Evolutionary conservation across 1,140 invertebrate genomes (phyloP), one percentile per base, ranked within the genome.

Genomic region (Steinernema khuongi): DNA sequence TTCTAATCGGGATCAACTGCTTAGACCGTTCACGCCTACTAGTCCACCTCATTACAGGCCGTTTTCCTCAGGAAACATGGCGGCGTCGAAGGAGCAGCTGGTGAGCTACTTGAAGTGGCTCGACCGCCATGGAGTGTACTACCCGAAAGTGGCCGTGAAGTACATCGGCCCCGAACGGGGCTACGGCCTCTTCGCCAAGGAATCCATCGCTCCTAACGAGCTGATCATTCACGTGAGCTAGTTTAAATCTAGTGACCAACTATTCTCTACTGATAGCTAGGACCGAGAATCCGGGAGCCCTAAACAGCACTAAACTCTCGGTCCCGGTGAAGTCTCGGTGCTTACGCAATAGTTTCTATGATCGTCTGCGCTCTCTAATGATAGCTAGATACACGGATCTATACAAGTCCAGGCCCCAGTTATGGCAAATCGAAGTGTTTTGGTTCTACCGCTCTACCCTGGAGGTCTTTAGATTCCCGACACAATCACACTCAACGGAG

Each of bases 391-490:
- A 41, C n/a, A n/a, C 7, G 36, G 7, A n/a, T 7, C 36, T 11
- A 7, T 11, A 41, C 7, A 41, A 41, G 7, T n/a, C 36, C n/a
- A 41, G n/a, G n/a, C n/a, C n/a, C n/a, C 36, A 41, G n/a, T n/a
- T n/a, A n/a, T n/a, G n/a, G n/a, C n/a, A n/a, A n/a, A n/a, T n/a
- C n/a, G n/a, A n/a, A n/a, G n/a, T n/a, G n/a, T n/a, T n/a, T n/a
- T n/a, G n/a, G n/a, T n/a, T n/a, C n/a, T n/a, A n/a, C n/a, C n/a
- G n/a, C n/a, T n/a, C n/a, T n/a, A n/a, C n/a, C n/a, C n/a, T n/a
- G n/a, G n/a, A n/a, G n/a, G n/a, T 41, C 4, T 60, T 60, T 14
- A 60, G 50, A 60, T 60, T 60, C 50, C 50, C 22, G 50, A 60
- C 50, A 60, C 50, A 22, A 60, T 60, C 19, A 60, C 50, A 14